Conservation (phyloP, 1,140 invertebrate species). For the Drosophila asahinai region DNA sequence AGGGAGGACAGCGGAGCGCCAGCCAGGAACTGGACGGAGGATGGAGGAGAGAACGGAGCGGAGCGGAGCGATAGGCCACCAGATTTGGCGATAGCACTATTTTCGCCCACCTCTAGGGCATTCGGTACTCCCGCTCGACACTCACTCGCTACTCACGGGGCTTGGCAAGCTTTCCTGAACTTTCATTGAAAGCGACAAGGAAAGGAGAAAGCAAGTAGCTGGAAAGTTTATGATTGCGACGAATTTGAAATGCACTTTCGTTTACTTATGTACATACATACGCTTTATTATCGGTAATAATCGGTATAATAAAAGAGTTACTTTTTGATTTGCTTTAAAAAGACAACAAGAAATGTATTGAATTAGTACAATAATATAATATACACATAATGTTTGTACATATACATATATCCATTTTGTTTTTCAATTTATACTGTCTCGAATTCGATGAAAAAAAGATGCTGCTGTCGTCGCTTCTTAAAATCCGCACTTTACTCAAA, state of each 20-base stretch:
- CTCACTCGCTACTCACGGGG: neutral
- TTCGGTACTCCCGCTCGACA: neutral
- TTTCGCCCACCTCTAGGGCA: neutral
- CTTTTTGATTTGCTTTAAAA: conserved; percentile 37
- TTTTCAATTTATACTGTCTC: conserved; percentile 32
- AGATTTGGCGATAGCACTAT: neutral
- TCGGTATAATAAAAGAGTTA: conserved; percentile 37
- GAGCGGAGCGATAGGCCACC: neutral
- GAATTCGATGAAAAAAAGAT: conserved; percentile 39
- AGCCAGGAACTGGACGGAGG: neutral
- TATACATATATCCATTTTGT: conserved; percentile 11
- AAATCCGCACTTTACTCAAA: conserved; percentile 18
- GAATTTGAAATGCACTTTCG: conserved; percentile 11
- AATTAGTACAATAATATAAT: conserved; percentile 58
- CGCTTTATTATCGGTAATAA: conserved; percentile 32
- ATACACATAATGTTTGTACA: conserved; percentile 53
- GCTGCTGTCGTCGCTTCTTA: conserved; percentile 13
- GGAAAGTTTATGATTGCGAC: no score
- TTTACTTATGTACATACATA: conserved; percentile 29
- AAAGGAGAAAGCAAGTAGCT: no score
- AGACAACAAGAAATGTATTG: conserved; percentile 63
- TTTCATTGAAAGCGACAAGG: neutral
- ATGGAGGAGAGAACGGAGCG: neutral
- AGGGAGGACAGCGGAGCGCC: neutral
- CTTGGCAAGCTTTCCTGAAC: neutral